Evolutionary conservation across 2,888 invertebrate species (phyloP), one percentile per base, ranked within the genome.

Genomic region (Drosophila kanekoi): DNA sequence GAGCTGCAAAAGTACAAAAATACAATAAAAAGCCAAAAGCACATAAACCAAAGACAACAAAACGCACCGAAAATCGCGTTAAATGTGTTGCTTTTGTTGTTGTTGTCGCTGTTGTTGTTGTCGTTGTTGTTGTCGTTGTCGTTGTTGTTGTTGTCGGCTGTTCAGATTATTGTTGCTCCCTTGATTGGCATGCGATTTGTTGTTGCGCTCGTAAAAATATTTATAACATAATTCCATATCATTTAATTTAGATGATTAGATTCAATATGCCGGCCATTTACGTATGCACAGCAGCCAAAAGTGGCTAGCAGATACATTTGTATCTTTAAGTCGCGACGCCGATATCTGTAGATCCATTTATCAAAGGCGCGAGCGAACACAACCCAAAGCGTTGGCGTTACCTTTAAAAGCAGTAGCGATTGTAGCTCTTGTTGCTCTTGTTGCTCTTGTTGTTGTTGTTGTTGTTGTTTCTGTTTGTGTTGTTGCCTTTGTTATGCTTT

Each of bases 141-240:
- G n/a, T 54, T 68, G 33, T 52, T 40, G 41, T 53, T 67, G 41
- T 51, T 61, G 48, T 38, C 47, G 45, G 53, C 32, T 41, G 44
- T 40, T 65, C 38, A 14, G 14, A 14, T 13, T 53, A 40, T 40
- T 62, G 52, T 38, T 41, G 52, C 45, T 64, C 37, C 40, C 59
- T 74, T 74, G 75, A 73, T 72, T 73, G 74, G 69, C 74, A 59
- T 41, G 35, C 41, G 44, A 60, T 53, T 63, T 62, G 53, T 45
- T 67, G 60, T 38, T 59, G 66, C 53, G 75, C 66, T 72, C 72
- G 54, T 81, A 74, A 75, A 81, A 62, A 72, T 75, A 65, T 82
- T 82, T 82, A 82, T 82, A 84, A 82, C 85, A 82, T 87, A 87
- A 82, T 82, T 87, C 84, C 72, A 76, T 84, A 81, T 84, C 87